These are phyloP conservation scores for Bombus confusus DNA, from an alignment of 1,140 invertebrate genomes.

Conservation along the genomic window DNA sequence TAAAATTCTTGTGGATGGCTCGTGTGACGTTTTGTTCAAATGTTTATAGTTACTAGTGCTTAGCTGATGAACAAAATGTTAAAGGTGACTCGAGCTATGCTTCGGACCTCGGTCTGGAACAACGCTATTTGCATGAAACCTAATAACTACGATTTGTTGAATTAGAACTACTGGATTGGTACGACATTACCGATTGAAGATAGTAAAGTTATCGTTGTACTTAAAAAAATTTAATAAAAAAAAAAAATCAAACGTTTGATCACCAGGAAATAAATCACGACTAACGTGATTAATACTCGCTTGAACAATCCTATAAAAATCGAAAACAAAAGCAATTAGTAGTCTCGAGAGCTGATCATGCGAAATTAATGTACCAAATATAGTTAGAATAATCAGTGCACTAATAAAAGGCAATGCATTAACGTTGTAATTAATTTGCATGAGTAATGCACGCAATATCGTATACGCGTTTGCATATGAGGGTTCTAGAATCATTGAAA, in stretches of 20 bases:
- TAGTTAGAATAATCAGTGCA: neutral
- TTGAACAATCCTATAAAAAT: too few species aligned
- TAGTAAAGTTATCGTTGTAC: too few species aligned
- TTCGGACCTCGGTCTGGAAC: too few species aligned
- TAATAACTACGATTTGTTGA: too few species aligned
- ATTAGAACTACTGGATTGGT: too few species aligned
- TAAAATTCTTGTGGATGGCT: neutral
- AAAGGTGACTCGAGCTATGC: too few species aligned
- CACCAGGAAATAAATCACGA: too few species aligned
- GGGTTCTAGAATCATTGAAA: neutral
- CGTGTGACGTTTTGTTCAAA: neutral
- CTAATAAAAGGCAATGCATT: neutral
- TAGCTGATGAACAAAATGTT: too few species aligned
- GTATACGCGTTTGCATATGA: neutral
- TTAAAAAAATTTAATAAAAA: neutral
- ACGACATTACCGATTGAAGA: too few species aligned
- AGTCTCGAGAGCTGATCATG: neutral
- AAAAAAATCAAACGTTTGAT: neutral
- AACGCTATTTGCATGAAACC: too few species aligned
- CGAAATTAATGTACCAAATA: neutral
- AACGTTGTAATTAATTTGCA: conserved; percentile 20
- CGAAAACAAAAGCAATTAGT: neutral
- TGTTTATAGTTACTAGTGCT: neutral
- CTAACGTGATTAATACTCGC: too few species aligned
- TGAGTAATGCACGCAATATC: neutral